Conservation (phyloP, 2,113 vertebrate species). For the Craseonycteris thonglongyai region DNA sequence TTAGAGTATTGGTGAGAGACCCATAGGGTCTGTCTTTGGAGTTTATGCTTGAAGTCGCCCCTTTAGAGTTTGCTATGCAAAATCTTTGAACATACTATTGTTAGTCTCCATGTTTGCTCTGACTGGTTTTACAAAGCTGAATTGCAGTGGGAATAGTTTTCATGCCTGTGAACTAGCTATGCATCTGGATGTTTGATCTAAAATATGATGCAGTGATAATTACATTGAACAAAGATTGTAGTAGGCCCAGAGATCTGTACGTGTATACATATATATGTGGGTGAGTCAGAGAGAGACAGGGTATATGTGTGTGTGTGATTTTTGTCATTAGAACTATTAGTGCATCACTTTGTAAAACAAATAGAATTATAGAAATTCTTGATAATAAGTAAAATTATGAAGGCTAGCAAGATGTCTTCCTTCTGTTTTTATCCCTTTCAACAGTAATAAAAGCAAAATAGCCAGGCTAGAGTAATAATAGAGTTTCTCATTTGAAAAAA, state of each 20-base stretch:
- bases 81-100: neutral
- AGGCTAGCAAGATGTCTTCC: neutral
- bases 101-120: neutral
- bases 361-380: neutral
- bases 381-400: neutral
- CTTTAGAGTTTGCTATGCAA: neutral
- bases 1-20: neutral
- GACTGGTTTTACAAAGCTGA: neutral
- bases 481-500: slow-evolving; percentile 26
- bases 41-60: neutral
- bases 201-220: neutral
- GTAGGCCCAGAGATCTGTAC: neutral
- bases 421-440: neutral
- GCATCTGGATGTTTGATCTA: neutral
- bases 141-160: neutral
- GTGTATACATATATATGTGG: neutral
- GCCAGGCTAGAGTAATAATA: neutral
- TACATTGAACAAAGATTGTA: neutral
- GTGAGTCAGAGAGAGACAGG: too few species aligned
- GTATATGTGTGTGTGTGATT: neutral
- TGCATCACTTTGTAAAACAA: neutral
- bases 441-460: neutral
- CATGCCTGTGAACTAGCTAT: neutral
- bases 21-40: neutral
- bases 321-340: neutral